Percentiles rank a stretch among this genome's conserved stretches.
phyloP scores from a whole-genome alignment of 1,140 invertebrate genomes.

The Drosophila littoralis region DNA sequence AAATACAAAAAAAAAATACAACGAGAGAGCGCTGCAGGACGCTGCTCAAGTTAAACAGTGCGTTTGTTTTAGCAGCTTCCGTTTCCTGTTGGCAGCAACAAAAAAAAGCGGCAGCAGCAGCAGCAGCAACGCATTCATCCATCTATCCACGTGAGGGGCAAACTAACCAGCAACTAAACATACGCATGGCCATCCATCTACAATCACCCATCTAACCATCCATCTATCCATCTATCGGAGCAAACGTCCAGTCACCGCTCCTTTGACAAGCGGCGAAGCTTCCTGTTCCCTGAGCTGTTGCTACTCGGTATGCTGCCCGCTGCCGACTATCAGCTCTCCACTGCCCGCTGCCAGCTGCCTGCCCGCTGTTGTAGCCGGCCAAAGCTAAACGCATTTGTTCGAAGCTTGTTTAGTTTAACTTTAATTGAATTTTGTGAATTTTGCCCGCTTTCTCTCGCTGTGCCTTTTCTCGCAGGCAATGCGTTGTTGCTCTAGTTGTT shows the following conservation, averaged over 20 bases:
- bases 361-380: conserved; percentile 30
- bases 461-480: conserved; percentile 51
- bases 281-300: conserved; percentile 44
- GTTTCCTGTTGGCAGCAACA: conserved; percentile 63
- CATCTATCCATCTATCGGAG: conserved; percentile 56
- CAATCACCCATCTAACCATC: conserved; percentile 59
- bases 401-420: conserved; percentile 83
- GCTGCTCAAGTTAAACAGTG: conserved; percentile 70
- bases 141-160: conserved; percentile 62
- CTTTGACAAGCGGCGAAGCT: conserved; percentile 76
- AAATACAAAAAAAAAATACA: conserved; percentile 49
- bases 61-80: conserved; percentile 83
- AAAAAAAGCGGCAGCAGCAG: conserved; percentile 7
- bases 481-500: conserved; percentile 29
- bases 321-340: not conserved
- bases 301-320: not conserved
- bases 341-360: not conserved
- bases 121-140: conserved; percentile 54
- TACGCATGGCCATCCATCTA: conserved; percentile 78
- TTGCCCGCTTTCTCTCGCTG: conserved; percentile 60
- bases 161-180: conserved; percentile 75
- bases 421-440: conserved; percentile 83
- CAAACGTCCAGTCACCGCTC: conserved; percentile 62
- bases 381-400: conserved; percentile 81
- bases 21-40: conserved; percentile 35